These are phyloP conservation scores for Epinotia ramella DNA, from an alignment of 2,888 invertebrate genomes.

Conservation along the genomic window DNA sequence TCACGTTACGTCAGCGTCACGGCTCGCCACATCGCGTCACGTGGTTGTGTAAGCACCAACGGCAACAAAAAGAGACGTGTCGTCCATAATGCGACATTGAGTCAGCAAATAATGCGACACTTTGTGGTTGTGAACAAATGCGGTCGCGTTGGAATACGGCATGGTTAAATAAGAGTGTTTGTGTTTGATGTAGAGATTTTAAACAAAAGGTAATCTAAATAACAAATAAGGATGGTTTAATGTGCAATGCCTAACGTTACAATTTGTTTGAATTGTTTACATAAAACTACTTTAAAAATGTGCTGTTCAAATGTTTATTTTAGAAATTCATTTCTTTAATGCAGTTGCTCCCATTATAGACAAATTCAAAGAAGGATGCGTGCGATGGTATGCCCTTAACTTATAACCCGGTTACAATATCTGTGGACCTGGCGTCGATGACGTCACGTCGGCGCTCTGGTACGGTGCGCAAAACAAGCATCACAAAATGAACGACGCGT, in stretches of 20 bases:
- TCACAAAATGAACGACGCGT: too few species aligned
- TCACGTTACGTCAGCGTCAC: constrained; percentile 10
- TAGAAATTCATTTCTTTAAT: too few species aligned
- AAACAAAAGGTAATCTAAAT: background rate
- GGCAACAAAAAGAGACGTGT: constrained; percentile 1
- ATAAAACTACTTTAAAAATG: too few species aligned
- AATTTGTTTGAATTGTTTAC: background rate
- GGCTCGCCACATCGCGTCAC: constrained; percentile 28
- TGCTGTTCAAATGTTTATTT: too few species aligned
- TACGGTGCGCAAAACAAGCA: too few species aligned
- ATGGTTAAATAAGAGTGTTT: background rate
- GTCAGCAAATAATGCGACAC: constrained; percentile 11
- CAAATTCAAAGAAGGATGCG: too few species aligned
- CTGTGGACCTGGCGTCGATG: too few species aligned
- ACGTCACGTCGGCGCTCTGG: too few species aligned
- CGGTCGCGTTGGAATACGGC: background rate
- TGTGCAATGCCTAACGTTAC: background rate
- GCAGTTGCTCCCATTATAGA: too few species aligned
- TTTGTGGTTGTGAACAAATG: background rate
- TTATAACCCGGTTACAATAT: too few species aligned
- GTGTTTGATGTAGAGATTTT: background rate
- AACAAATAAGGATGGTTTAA: background rate
- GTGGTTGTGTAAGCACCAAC: constrained; percentile 18
- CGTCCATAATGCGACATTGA: constrained; percentile 2
- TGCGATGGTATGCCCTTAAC: too few species aligned